A percentile compares a stretch with the other conserved stretches of the same genome.
phyloP scores from a whole-genome alignment of 1,140 invertebrate genomes.

The Trichomalopsis sarcophagae region DNA sequence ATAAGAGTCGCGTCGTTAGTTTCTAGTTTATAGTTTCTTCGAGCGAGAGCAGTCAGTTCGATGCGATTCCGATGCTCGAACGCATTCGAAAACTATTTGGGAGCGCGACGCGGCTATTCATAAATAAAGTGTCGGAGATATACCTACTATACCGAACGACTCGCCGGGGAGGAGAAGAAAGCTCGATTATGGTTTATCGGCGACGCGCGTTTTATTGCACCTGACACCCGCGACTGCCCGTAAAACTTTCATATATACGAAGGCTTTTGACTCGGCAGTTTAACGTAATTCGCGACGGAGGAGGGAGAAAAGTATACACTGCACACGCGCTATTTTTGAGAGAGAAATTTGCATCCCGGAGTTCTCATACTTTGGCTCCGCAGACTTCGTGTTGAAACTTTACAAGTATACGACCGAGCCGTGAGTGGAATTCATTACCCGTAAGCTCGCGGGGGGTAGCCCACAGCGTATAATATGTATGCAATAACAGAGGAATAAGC shows the following conservation, averaged over 20 bases:
- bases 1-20: conserved; percentile 32
- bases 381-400: not conserved
- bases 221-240: not conserved
- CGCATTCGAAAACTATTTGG: not conserved
- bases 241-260: conserved; percentile 28
- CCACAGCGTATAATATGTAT: not conserved
- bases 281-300: not conserved
- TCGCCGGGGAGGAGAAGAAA: not conserved
- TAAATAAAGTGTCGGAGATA: conserved; percentile 12
- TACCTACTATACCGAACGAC: not conserved
- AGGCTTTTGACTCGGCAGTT: not conserved
- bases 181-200: too few relatives aligned
- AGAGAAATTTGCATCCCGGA: not conserved
- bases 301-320: not conserved
- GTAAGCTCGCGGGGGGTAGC: not conserved
- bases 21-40: conserved; percentile 43
- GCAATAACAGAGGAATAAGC: not conserved
- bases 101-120: not conserved
- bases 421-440: not conserved
- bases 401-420: not conserved
- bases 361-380: not conserved
- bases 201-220: not conserved
- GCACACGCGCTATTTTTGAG: not conserved
- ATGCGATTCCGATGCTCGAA: not conserved
- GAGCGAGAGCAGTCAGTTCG: conserved; percentile 10